Base-by-base conservation (phyloP, 1,140 invertebrate genomes). In the Saccostrea glomerata region DNA sequence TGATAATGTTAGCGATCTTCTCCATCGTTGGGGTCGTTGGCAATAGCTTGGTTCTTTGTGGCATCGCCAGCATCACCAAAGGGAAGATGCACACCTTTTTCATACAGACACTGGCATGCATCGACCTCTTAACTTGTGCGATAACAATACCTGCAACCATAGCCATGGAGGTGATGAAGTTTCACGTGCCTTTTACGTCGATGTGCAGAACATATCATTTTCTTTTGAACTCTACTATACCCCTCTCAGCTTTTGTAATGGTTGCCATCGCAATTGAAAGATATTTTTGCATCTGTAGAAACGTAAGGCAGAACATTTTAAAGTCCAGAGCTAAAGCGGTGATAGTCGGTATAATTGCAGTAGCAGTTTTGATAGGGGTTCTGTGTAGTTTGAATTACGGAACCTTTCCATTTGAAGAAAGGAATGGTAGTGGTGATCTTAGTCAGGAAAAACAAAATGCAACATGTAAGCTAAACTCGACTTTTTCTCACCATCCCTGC, bases 211-310 rank as follows among this genome's bases (percentile, higher is more conserved):
- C 90, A 3, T 93, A 91, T 82, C 90, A 92, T 56, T 93, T 94
- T 73, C 60, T 93, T 6, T 88, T 90, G 4, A 91, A 90, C 2
- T 90, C 91, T 13, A 93, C 90, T 0, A 89, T 94, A 40, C 92
- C 92, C 2, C 93, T 92, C 25, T 92, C 92, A 13, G 91, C 91
- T 17, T 88, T 94, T 13, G 84, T 92, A 25, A 94, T 93, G 92
- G 90, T 91, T 7, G 90, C 92, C 40, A 93, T 94, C n/a, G 93
- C 92, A 15, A 85, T 93, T 82, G 93, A 94, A 60, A 83, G 93
- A 36, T 94, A 92, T 84, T 90, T 93, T 20, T 93, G 93, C 70
- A 94, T 94, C 56, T 93, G 93, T 84, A 90, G 90, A 77, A 92
- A 92, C 12, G 92, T 91, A 66, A 82, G 87, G 11, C 90, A 91